Evolutionary conservation across 1,140 invertebrate species (phyloP), one percentile per base, ranked within the genome.

Genomic region (Drosophila seguyi): DNA sequence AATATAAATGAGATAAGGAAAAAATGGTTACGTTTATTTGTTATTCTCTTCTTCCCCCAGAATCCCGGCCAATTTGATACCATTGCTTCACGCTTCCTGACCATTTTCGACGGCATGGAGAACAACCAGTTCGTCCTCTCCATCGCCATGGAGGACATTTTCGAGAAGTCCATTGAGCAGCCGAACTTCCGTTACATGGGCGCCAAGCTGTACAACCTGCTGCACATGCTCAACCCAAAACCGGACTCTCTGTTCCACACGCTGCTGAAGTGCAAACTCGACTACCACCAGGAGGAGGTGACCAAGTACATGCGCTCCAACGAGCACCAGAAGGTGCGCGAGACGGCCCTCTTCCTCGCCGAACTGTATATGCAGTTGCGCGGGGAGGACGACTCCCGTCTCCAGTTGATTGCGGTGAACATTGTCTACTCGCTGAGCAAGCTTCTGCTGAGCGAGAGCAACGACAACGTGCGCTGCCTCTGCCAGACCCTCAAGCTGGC

Each of bases 401-500:
- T 92, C 11, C 75, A 90, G 31, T 57, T 92, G 27, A 92, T 92
- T 61, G 91, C 91, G 4, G 79, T 81, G 29, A 92, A 92, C 57
- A 92, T 92, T 38, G 91, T 92, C 0, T 90, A 81, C 53, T 91
- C 91, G 3, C 59, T 92, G 34, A 78, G 75, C 16, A 77, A 91
- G 45, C 73, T 92, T 5, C 42, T 92, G 22, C 60, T 58, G 7
- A 72, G 58, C 11, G 91, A 91, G 52, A 84, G 50, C 52, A 65
- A 90, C 47, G 94, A 94, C 29, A 94, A 94, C 91, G 85, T 94
- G 3, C 94, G 94, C 69, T 94, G 93, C 81, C 93, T 93, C 58
- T 94, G 94, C 78, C 93, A 94, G 91, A 93, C 94, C 34, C 73
- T 95, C 10, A 95, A 95, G 77, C 56, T 93, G 59, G 91, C 91